These are phyloP conservation scores for Papilio elwesi DNA, from an alignment of 2,888 invertebrate species.

Conservation along the genomic window DNA sequence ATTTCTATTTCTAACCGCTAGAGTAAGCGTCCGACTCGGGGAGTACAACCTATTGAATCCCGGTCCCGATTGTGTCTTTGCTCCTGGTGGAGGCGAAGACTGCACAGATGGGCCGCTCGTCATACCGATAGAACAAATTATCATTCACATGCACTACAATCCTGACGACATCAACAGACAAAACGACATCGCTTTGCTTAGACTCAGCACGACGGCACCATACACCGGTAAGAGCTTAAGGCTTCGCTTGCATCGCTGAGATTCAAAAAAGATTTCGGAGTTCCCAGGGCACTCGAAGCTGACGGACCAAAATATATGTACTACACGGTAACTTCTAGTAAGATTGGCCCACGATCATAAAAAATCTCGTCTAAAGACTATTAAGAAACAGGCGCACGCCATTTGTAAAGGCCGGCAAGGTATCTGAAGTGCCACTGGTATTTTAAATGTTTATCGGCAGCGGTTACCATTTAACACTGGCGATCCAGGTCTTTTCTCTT, in stretches of 20 bases:
- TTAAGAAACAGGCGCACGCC: no score
- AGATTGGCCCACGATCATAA: no score
- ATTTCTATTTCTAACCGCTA: constrained; percentile 33
- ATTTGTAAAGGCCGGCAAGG: no score
- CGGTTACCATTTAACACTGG: no score
- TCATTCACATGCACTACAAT: constrained; percentile 62
- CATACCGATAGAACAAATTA: constrained; percentile 55
- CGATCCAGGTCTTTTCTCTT: no score
- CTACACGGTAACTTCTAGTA: no score
- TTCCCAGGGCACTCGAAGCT: neutral
- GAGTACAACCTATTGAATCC: constrained; percentile 44
- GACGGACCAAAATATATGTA: no score
- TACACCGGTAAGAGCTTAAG: constrained; percentile 40
- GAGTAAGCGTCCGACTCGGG: constrained; percentile 57
- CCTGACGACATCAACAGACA: constrained; percentile 7
- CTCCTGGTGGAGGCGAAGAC: constrained; percentile 47
- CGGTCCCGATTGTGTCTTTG: constrained; percentile 56
- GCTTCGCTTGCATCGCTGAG: neutral
- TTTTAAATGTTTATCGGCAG: no score
- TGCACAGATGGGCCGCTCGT: constrained; percentile 61
- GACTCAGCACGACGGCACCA: constrained; percentile 33
- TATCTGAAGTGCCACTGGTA: no score
- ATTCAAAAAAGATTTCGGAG: neutral
- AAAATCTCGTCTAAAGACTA: no score
- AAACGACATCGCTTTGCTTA: constrained; percentile 42